phyloP scores from a whole-genome alignment of 2,797 vertebrate genomes.

The Oreonectes daqikongensis region DNA sequence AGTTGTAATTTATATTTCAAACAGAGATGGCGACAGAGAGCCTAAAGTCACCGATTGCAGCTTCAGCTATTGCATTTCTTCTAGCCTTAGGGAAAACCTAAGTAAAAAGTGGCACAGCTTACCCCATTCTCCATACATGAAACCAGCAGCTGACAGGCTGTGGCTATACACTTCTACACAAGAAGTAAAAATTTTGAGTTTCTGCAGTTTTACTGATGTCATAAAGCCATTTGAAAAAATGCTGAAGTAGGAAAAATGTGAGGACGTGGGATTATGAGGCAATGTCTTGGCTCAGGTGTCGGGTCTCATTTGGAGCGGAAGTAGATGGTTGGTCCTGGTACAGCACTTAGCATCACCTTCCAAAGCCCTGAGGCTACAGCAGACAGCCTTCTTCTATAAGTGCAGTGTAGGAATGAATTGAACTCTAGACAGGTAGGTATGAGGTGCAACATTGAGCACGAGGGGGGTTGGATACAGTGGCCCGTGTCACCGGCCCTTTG shows the following conservation, averaged over 20 bases:
- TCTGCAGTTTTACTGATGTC: constrained; percentile 40
- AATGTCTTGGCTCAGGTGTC: constrained; percentile 58
- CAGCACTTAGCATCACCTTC: constrained; percentile 57
- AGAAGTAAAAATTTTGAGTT: constrained; percentile 5
- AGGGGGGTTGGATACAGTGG: background rate
- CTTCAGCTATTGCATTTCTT: too few relatives aligned
- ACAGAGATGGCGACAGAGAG: too few relatives aligned
- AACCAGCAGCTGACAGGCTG: constrained; percentile 2
- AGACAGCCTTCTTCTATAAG: constrained; percentile 59
- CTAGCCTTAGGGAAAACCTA: background rate
- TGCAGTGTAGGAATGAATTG: constrained; percentile 57
- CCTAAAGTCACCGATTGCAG: too few relatives aligned
- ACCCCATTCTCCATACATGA: background rate
- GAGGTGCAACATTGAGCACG: background rate
- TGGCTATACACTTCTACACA: constrained; percentile 10
- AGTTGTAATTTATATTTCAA: too few relatives aligned
- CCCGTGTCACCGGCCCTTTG: background rate
- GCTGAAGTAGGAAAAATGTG: constrained; percentile 55
- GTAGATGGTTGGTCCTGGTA: constrained; percentile 54
- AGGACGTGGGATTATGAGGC: constrained; percentile 55
- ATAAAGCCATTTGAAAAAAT: constrained; percentile 51
- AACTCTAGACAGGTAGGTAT: constrained; percentile 44
- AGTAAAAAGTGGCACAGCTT: background rate
- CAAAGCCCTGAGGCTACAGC: constrained; percentile 58
- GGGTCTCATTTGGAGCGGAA: constrained; percentile 58